Evolutionary conservation across 2,888 invertebrate genomes (phyloP).

Genomic region (Dicyrtomina minuta): DNA sequence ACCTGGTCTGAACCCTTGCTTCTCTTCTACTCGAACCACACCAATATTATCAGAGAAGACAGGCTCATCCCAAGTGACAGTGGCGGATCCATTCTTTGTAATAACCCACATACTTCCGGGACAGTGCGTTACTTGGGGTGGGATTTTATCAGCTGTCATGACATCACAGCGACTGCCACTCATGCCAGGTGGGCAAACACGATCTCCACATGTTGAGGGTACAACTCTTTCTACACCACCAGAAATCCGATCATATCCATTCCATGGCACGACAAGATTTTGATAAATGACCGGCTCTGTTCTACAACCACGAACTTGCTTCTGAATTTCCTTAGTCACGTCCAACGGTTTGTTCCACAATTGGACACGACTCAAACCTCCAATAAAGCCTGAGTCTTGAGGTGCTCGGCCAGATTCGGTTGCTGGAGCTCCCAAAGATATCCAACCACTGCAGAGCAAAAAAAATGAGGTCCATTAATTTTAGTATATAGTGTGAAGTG

Average conservation of each 20-base stretch:
- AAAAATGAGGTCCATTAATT: too few species aligned
- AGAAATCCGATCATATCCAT: constrained; percentile 83
- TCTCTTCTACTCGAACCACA: constrained; percentile 75
- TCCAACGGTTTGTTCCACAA: constrained; percentile 90
- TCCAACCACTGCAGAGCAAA: constrained; percentile 73
- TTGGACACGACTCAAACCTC: constrained; percentile 89
- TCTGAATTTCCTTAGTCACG: constrained; percentile 87
- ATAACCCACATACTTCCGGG: constrained; percentile 94
- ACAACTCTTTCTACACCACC: constrained; percentile 89
- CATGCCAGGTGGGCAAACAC: constrained; percentile 84
- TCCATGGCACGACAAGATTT: constrained; percentile 85
- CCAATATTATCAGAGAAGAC: constrained; percentile 87
- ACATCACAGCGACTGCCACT: constrained; percentile 82
- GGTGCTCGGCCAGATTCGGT: constrained; percentile 71
- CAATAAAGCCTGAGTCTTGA: constrained; percentile 90
- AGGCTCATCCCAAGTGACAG: constrained; percentile 90
- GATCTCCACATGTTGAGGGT: constrained; percentile 87
- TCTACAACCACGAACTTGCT: constrained; percentile 85
- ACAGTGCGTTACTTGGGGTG: constrained; percentile 84
- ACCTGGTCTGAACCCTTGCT: constrained; percentile 82
- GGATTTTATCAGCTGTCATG: constrained; percentile 77
- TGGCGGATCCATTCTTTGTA: constrained; percentile 84
- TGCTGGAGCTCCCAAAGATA: constrained; percentile 85
- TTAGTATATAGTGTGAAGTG: background rate
- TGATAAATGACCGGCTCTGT: constrained; percentile 87